Percentiles rank a stretch among this genome's conserved stretches.
phyloP scores from a whole-genome alignment of 2,888 invertebrate species.

The Hydrotaea cyrtoneurina region DNA sequence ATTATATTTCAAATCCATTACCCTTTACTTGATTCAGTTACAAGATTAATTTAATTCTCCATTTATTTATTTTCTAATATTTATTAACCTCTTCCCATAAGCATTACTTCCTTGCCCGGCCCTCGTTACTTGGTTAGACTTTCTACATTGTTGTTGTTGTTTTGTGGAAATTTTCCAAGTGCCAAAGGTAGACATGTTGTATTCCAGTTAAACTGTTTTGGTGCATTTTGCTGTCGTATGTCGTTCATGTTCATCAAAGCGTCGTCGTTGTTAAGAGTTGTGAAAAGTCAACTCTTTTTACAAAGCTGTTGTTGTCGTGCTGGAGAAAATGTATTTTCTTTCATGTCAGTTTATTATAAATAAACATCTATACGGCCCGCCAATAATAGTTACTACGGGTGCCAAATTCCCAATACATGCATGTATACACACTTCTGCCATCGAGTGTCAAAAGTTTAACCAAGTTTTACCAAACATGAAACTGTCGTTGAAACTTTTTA shows the following conservation, averaged over 20 bases:
- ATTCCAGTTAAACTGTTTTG: constrained; percentile 15
- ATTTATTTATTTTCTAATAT: too few relatives aligned
- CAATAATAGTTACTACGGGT: neutral
- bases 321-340: constrained; percentile 59
- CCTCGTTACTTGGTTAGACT: constrained; percentile 2
- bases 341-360: constrained; percentile 58
- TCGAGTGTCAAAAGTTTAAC: constrained; percentile 34
- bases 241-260: constrained; percentile 58
- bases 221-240: constrained; percentile 47
- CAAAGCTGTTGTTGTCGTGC: constrained; percentile 65
- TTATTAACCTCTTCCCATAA: too few relatives aligned
- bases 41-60: too few relatives aligned
- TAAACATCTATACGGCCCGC: constrained; percentile 56
- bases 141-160: neutral
- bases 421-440: neutral
- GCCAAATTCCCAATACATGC: constrained; percentile 19
- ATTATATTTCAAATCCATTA: too few relatives aligned
- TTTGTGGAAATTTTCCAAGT: constrained; percentile 2
- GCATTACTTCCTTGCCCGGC: neutral
- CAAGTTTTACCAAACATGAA: constrained; percentile 36
- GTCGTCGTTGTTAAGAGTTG: constrained; percentile 52
- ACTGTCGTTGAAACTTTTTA: constrained; percentile 19
- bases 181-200: neutral
- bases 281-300: constrained; percentile 64
- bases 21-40: too few relatives aligned